These are phyloP conservation scores for Eucidaris tribuloides DNA, from an alignment of 35 echinoderm and acorn worm genomes.

Conservation along the genomic window DNA sequence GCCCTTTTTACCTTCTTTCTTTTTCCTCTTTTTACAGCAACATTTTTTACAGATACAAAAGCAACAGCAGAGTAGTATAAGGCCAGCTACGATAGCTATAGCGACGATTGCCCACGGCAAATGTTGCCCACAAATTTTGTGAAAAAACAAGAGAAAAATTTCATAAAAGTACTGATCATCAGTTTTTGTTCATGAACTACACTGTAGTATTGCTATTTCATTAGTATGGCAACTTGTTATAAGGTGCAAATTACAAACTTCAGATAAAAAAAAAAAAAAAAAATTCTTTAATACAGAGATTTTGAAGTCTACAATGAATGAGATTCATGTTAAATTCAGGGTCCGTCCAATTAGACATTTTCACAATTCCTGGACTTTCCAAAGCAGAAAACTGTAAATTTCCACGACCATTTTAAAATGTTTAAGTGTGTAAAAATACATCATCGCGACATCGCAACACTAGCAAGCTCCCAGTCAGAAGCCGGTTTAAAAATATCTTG, in stretches of 20 bases:
- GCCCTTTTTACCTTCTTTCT: slow-evolving; percentile 97
- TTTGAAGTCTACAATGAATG: not conserved
- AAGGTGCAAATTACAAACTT: not conserved
- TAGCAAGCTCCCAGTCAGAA: too few species aligned
- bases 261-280: not conserved
- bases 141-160: not conserved
- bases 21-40: slow-evolving; percentile 97
- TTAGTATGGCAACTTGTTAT: not conserved
- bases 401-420: too few species aligned
- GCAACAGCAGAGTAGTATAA: slow-evolving; percentile 92
- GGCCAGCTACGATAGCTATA: slow-evolving; percentile 78
- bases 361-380: too few species aligned
- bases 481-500: too few species aligned
- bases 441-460: too few species aligned
- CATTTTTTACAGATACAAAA: slow-evolving; percentile 95
- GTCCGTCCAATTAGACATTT: too few species aligned
- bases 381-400: too few species aligned
- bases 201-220: not conserved
- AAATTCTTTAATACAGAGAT: not conserved
- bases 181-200: not conserved
- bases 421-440: too few species aligned
- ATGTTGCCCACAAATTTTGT: not conserved
- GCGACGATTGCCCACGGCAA: slow-evolving; percentile 69
- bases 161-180: not conserved
- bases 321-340: too few species aligned